Conservation (phyloP, 2,888 invertebrate genomes). For the Carabus problematicus region DNA sequence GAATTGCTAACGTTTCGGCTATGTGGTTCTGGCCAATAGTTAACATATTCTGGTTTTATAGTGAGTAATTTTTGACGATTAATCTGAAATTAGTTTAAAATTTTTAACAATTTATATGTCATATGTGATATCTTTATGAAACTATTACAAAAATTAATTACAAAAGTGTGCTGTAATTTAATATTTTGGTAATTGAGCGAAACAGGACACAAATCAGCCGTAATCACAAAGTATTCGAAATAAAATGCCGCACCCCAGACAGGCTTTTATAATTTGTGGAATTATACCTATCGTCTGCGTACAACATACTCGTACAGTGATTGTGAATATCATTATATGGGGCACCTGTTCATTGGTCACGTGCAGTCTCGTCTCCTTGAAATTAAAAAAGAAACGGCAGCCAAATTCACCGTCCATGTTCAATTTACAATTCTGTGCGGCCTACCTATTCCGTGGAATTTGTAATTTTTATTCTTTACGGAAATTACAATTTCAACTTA, state of each 20-base stretch:
- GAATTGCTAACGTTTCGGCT: too few species aligned
- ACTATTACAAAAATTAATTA: conserved; percentile 22
- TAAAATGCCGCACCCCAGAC: not conserved
- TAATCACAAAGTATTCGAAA: conserved; percentile 1
- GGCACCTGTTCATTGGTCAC: conserved; percentile 11
- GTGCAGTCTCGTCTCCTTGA: not conserved
- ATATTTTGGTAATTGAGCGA: not conserved
- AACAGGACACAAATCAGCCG: not conserved
- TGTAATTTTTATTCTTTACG: conserved; percentile 34
- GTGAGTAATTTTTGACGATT: too few species aligned
- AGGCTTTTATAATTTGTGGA: not conserved
- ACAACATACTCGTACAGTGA: conserved; percentile 18
- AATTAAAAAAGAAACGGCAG: too few species aligned
- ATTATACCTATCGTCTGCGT: not conserved
- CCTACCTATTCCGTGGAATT: conserved; percentile 19
- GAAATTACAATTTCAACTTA: conserved; percentile 33
- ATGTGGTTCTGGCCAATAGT: too few species aligned
- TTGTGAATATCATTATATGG: conserved; percentile 21
- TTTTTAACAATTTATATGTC: conserved; percentile 2
- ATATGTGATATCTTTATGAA: conserved; percentile 9
- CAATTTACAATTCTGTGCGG: conserved; percentile 5
- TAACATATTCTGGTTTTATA: too few species aligned
- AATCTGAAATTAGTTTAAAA: too few species aligned
- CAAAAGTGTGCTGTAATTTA: too few species aligned
- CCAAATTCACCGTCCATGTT: not conserved